Evolutionary conservation across 2,888 invertebrate genomes (phyloP).

Genomic region (Drosophila anomalata): DNA sequence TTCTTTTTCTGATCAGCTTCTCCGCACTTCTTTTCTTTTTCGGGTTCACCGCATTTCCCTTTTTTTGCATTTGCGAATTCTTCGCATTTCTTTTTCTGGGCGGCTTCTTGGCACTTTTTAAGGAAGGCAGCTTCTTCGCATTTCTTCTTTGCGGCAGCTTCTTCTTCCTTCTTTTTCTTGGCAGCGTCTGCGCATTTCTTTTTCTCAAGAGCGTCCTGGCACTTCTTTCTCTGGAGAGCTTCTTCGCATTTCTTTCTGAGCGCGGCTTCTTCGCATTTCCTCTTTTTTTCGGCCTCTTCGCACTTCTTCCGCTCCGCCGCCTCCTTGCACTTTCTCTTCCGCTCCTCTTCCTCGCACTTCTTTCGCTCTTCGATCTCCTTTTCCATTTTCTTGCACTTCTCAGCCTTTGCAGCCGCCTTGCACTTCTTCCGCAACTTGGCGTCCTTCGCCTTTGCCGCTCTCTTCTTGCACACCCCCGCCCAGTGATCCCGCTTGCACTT

Average conservation of each 20-base stretch:
- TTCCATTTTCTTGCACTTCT: too few relatives aligned
- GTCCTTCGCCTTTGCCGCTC: neutral
- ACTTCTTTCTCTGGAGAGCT: neutral
- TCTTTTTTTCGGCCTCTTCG: neutral
- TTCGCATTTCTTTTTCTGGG: neutral
- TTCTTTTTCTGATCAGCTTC: neutral
- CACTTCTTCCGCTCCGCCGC: neutral
- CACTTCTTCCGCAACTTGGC: neutral
- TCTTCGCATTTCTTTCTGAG: too few relatives aligned
- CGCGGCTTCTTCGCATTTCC: neutral
- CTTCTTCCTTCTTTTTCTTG: neutral
- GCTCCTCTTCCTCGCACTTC: neutral
- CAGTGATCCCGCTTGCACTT: neutral
- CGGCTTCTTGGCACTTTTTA: conserved; percentile 3
- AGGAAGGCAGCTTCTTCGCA: neutral
- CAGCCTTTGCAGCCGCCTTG: too few relatives aligned
- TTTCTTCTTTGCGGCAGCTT: neutral
- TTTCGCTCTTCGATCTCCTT: too few relatives aligned
- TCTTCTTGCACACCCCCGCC: neutral
- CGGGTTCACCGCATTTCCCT: neutral
- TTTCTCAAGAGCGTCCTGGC: neutral
- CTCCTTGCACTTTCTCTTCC: neutral
- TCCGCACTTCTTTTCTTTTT: neutral
- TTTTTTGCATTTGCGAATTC: neutral
- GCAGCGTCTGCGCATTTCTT: conserved; percentile 3